Percentiles rank a stretch among this genome's conserved stretches.
Evolutionary conservation across 2,113 vertebrate genomes (phyloP).

Genomic region (Galeopterus variegatus): DNA sequence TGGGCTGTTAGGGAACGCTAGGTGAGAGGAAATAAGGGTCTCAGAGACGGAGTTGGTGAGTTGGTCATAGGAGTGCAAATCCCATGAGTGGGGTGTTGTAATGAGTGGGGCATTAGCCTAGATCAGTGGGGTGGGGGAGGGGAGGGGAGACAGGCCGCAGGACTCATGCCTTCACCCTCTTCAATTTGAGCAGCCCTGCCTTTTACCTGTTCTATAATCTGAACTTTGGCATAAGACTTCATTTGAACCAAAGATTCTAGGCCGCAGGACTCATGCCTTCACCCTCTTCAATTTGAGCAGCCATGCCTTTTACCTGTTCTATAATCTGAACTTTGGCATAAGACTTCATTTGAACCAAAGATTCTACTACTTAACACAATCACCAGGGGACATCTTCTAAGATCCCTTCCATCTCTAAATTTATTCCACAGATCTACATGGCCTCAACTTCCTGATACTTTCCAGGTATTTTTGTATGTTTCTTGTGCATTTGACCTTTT

Average conservation of each 20-base stretch:
- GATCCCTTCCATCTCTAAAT: background rate
- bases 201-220: background rate
- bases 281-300: background rate
- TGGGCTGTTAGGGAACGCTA: background rate
- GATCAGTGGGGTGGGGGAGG: too few relatives aligned
- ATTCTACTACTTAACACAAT: background rate
- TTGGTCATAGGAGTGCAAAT: background rate
- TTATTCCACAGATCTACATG: background rate
- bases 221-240: background rate
- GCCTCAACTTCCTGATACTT: conserved; percentile 12
- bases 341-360: conserved; percentile 5
- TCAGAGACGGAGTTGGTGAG: background rate
- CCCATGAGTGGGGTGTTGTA: too few relatives aligned
- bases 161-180: background rate
- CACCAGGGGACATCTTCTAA: background rate
- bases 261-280: background rate
- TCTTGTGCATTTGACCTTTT: background rate
- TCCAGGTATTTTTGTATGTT: background rate
- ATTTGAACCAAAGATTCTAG: conserved; percentile 8
- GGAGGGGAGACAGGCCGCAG: background rate
- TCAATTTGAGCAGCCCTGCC: background rate
- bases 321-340: background rate
- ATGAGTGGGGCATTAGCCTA: background rate
- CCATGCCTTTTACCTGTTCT: background rate
- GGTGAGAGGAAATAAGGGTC: background rate